A percentile compares a stretch with the other conserved stretches of the same genome.
Evolutionary conservation across 1,140 invertebrate species (phyloP).

Genomic region (Whitmania pigra): DNA sequence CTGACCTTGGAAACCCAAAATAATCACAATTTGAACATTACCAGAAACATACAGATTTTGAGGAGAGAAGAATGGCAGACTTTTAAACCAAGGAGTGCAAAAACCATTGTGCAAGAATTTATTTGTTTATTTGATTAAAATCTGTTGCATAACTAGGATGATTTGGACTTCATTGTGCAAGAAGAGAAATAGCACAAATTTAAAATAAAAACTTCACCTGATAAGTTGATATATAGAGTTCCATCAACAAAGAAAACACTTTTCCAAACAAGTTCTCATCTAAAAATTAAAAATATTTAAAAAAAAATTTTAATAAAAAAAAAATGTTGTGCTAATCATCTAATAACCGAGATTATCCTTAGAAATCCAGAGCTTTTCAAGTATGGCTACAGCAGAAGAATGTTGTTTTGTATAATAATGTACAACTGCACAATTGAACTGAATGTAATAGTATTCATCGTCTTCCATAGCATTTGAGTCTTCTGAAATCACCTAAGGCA

Average conservation of each 20-base stretch:
- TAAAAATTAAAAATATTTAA: background rate
- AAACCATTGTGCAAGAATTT: no score
- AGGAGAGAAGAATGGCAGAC: background rate
- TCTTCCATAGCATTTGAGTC: background rate
- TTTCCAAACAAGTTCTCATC: slow-evolving; percentile 8
- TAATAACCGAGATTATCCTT: background rate
- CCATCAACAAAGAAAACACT: background rate
- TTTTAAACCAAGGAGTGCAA: background rate
- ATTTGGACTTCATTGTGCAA: no score
- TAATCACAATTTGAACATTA: background rate
- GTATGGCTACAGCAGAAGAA: background rate
- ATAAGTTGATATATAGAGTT: background rate
- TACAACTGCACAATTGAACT: background rate
- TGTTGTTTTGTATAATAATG: slow-evolving; percentile 6
- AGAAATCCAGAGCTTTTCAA: background rate
- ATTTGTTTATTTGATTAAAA: no score
- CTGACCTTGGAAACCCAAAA: background rate
- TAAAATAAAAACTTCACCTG: background rate
- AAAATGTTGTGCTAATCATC: background rate
- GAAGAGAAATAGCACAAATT: background rate
- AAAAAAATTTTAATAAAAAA: background rate
- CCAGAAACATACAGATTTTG: background rate
- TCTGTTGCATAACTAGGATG: no score
- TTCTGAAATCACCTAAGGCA: background rate
- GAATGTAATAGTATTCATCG: background rate